phyloP scores from a whole-genome alignment of 2,113 vertebrate genomes.

The Lethenteron reissneri region DNA sequence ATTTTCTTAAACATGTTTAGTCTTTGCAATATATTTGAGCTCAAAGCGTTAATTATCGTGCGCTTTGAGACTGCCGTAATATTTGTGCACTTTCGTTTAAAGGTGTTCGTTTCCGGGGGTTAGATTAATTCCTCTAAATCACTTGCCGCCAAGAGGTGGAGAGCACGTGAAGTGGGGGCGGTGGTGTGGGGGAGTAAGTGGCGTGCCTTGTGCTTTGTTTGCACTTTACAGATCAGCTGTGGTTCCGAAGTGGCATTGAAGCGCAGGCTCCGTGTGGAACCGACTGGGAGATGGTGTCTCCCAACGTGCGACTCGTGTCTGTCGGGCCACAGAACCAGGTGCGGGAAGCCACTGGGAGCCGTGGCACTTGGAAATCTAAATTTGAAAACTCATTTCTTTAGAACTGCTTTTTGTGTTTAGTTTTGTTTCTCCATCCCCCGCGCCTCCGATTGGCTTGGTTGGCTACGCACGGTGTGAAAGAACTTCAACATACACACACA shows the following conservation, averaged over 20 bases:
- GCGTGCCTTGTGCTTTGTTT: slow-evolving; percentile 5
- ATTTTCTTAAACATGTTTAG: too few relatives aligned
- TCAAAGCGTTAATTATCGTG: too few relatives aligned
- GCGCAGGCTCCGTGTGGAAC: slow-evolving; percentile 81
- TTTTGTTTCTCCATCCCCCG: background rate
- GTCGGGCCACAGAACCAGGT: slow-evolving; percentile 88
- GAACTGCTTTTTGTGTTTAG: background rate
- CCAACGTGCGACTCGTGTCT: slow-evolving; percentile 70
- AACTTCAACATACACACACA: background rate
- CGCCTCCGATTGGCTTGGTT: background rate
- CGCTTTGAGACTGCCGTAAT: too few relatives aligned
- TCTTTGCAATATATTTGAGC: too few relatives aligned
- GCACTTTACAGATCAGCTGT: slow-evolving; percentile 41
- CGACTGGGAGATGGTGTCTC: slow-evolving; percentile 72
- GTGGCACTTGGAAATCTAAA: background rate
- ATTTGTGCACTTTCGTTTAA: too few relatives aligned
- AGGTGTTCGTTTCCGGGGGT: background rate
- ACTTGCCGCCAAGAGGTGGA: background rate
- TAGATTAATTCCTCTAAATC: background rate
- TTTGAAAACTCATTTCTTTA: background rate
- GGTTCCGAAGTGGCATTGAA: slow-evolving; percentile 60
- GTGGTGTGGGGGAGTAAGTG: background rate
- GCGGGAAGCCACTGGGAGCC: slow-evolving; percentile 7
- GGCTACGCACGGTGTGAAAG: background rate
- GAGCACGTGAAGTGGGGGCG: too few relatives aligned